Evolutionary conservation across 2,113 vertebrate genomes (phyloP), one percentile per base, ranked within the genome.

Genomic region (Lanius collurio): DNA sequence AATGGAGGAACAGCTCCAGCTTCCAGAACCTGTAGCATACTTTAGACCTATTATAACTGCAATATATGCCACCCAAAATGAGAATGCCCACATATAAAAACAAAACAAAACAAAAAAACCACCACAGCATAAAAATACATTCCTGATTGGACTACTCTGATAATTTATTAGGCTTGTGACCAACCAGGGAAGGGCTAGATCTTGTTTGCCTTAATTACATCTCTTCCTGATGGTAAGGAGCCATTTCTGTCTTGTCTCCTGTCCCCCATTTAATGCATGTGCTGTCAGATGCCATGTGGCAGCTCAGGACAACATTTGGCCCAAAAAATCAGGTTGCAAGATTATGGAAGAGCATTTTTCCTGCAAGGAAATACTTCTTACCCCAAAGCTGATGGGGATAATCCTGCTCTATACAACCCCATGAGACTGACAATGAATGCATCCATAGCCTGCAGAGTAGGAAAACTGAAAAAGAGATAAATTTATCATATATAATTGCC

Each of bases 21-120:
- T 84, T 98, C 98, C 53, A 97, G 97, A 12, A 98, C 97, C 63
- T 98, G 98, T 89, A 96, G 89, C 84, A 96, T 98, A 87, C 97
- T 98, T 87, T 98, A 97, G 96, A 80, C 7, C 5, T 47, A 11
- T 3, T 62, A 19, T 24, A 2, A 28, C 10, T 26, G 13, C 17
- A 46, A 39, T 37, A 55, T 30, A 83, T 63, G 23, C 28, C 42
- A 83, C 52, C 12, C 35, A 42, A 87, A 90, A 69, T 87, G 35
- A 80, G 59, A 83, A 90, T 11, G 18, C 11, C 30, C 46, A n/a
- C 23, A n/a, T 11, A 9, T 16, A 6, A 33, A 39, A 65, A 28
- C 33, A 44, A 41, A 41, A 13, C 41, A 41, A 41, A 44, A 44
- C 42, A 15, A 18, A 11, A 15, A 63, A 33, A 35, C 37, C 37